These are phyloP conservation scores for Lates japonicus DNA, from an alignment of 2,797 vertebrate species.

Conservation along the genomic window DNA sequence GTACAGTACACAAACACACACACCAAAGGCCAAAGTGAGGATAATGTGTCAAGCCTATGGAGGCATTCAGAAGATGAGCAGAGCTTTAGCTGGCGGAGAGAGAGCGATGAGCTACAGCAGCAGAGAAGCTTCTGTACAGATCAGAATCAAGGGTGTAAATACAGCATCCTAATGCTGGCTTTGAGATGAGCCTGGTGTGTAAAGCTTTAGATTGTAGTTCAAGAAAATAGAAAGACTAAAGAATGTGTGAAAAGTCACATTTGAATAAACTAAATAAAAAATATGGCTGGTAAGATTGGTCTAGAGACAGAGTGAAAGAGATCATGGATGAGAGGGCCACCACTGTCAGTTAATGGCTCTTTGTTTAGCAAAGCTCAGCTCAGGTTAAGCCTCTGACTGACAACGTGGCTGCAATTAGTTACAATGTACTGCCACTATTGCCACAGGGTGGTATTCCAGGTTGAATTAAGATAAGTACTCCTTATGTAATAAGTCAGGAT, in stretches of 20 bases:
- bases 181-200: background rate
- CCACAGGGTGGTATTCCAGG: constrained; percentile 9
- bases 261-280: background rate
- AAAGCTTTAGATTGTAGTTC: background rate
- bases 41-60: constrained; percentile 76
- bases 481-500: constrained; percentile 23
- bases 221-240: background rate
- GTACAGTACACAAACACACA: constrained; percentile 49
- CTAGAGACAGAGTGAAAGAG: background rate
- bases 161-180: background rate
- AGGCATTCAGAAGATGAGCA: constrained; percentile 57
- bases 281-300: background rate
- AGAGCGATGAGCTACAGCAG: constrained; percentile 56
- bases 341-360: background rate
- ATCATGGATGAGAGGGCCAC: background rate
- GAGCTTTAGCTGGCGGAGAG: constrained; percentile 54
- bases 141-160: constrained; percentile 8
- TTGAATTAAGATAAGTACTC: background rate
- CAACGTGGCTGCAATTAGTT: constrained; percentile 6
- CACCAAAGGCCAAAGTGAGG: constrained; percentile 66
- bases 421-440: constrained; percentile 17
- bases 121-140: constrained; percentile 52
- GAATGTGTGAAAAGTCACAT: background rate
- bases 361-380: constrained; percentile 31
- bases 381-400: constrained; percentile 32